Evolutionary conservation across 1,140 invertebrate genomes (phyloP).

Genomic region (Mactra quadrangularis): DNA sequence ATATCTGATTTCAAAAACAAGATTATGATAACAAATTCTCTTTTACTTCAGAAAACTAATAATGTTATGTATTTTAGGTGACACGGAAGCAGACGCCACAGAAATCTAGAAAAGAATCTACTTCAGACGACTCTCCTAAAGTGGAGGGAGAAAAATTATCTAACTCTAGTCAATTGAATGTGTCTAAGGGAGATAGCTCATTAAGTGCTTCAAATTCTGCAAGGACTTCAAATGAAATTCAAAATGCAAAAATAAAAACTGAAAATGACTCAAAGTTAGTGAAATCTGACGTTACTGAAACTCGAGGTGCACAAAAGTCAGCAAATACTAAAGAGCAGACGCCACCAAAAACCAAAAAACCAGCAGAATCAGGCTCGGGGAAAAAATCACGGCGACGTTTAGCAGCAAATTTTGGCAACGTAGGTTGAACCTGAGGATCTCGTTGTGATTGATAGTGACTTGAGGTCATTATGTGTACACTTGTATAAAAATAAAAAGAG

Average conservation of each 20-base stretch:
- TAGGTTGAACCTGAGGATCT: too few relatives aligned
- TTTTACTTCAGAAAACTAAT: too few relatives aligned
- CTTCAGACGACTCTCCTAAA: slow-evolving; percentile 26
- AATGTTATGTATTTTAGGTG: slow-evolving; percentile 28
- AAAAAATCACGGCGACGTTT: slow-evolving; percentile 32
- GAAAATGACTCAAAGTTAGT: background rate
- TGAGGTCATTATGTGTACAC: too few relatives aligned
- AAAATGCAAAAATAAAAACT: background rate
- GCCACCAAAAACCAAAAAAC: slow-evolving; percentile 22
- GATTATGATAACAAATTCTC: too few relatives aligned
- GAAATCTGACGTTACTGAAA: too few relatives aligned
- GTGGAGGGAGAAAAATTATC: background rate
- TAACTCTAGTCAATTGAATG: too few relatives aligned
- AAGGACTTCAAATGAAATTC: background rate
- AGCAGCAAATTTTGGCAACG: slow-evolving; percentile 43
- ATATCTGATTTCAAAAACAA: too few relatives aligned
- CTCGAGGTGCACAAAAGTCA: too few relatives aligned
- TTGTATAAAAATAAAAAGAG: too few relatives aligned
- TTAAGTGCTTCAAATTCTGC: too few relatives aligned
- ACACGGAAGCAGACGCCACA: slow-evolving; percentile 41
- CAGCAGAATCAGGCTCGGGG: background rate
- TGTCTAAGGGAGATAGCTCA: slow-evolving; percentile 12
- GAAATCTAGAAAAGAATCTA: slow-evolving; percentile 37
- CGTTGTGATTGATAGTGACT: too few relatives aligned
- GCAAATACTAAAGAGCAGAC: background rate